phyloP scores from a whole-genome alignment of 2,797 vertebrate species.

The Avahi laniger region DNA sequence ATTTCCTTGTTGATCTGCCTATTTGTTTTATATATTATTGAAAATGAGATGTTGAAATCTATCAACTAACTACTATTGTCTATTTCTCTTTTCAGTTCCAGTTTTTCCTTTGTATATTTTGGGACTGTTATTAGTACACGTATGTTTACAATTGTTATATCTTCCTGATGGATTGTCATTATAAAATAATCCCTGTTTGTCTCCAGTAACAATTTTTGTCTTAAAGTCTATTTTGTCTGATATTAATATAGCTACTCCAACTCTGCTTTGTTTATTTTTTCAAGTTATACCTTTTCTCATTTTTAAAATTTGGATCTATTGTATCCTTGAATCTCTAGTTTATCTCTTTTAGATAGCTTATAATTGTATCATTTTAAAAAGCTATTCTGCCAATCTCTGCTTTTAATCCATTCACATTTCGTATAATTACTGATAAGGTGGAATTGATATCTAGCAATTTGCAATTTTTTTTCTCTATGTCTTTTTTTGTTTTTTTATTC shows the following conservation, averaged over 20 bases:
- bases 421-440: background rate
- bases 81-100: background rate
- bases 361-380: background rate
- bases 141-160: background rate
- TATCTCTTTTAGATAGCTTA: background rate
- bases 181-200: background rate
- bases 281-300: background rate
- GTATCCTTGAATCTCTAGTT: background rate
- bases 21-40: background rate
- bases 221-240: background rate
- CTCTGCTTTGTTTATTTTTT: background rate
- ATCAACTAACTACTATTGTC: background rate
- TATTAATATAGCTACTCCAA: background rate
- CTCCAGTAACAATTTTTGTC: background rate
- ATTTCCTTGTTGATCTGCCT: background rate
- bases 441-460: background rate
- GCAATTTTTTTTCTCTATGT: background rate
- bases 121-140: background rate
- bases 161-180: background rate
- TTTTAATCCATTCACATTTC: background rate
- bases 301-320: background rate
- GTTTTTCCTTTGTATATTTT: background rate
- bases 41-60: background rate
- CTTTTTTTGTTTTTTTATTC: background rate
- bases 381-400: background rate